phyloP scores from a whole-genome alignment of 2,888 invertebrate species.

The Drosophila suboccidentalis region DNA sequence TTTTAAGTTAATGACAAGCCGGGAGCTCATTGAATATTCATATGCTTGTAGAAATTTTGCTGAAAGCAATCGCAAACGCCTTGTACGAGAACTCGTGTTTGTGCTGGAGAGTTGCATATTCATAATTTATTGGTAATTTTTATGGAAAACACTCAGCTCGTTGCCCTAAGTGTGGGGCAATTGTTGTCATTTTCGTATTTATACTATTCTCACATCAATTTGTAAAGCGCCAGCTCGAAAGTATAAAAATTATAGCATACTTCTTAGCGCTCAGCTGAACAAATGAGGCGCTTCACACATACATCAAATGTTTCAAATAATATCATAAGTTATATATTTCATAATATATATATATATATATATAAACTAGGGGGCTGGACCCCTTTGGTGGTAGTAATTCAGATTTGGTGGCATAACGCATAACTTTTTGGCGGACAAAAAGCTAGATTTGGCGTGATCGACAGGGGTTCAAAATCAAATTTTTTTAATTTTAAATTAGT shows the following conservation, averaged over 20 bases:
- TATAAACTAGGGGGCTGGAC: no score
- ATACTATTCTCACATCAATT: constrained; percentile 3
- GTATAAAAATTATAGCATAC: constrained; percentile 17
- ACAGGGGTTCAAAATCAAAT: no score
- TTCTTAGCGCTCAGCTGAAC: constrained; percentile 13
- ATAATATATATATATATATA: background rate
- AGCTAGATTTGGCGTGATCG: no score
- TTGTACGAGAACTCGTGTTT: constrained; percentile 8
- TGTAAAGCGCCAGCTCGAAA: background rate
- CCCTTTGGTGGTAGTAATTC: no score
- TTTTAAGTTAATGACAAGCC: constrained; percentile 32
- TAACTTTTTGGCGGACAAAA: no score
- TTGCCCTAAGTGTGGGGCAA: background rate
- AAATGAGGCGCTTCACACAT: constrained; percentile 1
- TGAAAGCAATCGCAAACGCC: constrained; percentile 34
- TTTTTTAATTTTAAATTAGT: no score
- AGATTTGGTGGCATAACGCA: no score
- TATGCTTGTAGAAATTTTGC: constrained; percentile 38
- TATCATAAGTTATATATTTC: background rate
- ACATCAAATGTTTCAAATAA: background rate
- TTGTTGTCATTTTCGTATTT: background rate
- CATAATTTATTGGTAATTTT: constrained; percentile 48
- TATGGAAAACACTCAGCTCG: constrained; percentile 19
- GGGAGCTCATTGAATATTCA: constrained; percentile 60
- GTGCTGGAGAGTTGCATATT: constrained; percentile 35